A percentile compares a stretch with the other conserved stretches of the same genome.
Evolutionary conservation across 2,888 invertebrate species (phyloP).

Genomic region (Megamerina dolium): DNA sequence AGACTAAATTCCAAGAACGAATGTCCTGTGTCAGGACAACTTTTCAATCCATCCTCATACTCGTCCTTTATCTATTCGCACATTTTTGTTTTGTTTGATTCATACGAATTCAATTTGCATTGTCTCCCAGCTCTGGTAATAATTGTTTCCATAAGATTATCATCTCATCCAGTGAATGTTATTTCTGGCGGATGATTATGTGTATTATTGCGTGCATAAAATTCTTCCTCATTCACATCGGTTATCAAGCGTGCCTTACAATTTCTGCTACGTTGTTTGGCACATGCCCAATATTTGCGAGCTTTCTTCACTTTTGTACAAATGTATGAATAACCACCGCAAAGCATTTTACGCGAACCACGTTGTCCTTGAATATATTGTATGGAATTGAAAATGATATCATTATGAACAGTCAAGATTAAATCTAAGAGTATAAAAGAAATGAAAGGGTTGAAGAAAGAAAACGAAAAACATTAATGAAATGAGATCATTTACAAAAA

Average conservation of each 20-base stretch:
- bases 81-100: no score
- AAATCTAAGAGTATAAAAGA: constrained; percentile 8
- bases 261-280: constrained; percentile 38
- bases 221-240: constrained; percentile 28
- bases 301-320: constrained; percentile 35
- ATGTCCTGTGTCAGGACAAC: no score
- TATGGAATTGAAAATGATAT: constrained; percentile 19
- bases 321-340: constrained; percentile 33
- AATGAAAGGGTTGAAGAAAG: not conserved
- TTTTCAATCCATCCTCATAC: no score
- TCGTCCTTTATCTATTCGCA: no score
- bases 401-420: constrained; percentile 1
- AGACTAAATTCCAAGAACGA: no score
- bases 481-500: not conserved
- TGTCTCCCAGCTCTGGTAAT: no score
- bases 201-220: constrained; percentile 30
- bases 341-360: constrained; percentile 37
- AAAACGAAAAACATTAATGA: not conserved
- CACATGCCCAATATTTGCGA: constrained; percentile 43
- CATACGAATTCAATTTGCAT: no score
- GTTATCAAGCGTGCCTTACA: constrained; percentile 42
- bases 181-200: constrained; percentile 34
- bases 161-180: no score
- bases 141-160: no score
- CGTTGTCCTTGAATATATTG: constrained; percentile 37